phyloP scores from a whole-genome alignment of 2,113 vertebrate species.

The Phylloscopus whistleri region DNA sequence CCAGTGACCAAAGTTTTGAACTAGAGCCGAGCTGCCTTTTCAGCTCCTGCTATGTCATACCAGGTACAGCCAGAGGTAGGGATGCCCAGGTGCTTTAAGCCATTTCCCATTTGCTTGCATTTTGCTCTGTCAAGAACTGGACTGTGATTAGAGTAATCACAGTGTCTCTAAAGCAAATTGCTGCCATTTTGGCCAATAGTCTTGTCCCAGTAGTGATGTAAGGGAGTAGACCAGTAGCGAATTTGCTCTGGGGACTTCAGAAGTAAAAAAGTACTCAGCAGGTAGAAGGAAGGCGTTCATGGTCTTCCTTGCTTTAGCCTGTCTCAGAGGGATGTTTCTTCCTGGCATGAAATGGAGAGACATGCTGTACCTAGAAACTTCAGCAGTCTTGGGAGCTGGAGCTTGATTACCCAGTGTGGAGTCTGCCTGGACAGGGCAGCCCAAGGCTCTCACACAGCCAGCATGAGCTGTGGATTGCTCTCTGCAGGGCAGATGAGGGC shows the following conservation, averaged over 20 bases:
- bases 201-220: not conserved
- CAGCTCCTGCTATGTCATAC: rapidly evolving
- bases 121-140: not conserved
- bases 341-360: not conserved
- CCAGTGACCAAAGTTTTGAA: not conserved
- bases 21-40: not conserved
- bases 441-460: rapidly evolving
- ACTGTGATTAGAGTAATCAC: not conserved
- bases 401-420: rapidly evolving
- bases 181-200: not conserved
- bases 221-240: not conserved
- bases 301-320: not conserved
- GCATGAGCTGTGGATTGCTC: not conserved
- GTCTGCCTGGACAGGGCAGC: not conserved
- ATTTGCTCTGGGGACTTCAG: not conserved
- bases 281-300: not conserved
- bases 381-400: not conserved
- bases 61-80: not conserved
- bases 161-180: not conserved
- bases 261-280: not conserved
- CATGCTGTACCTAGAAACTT: not conserved
- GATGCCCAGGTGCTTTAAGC: not conserved
- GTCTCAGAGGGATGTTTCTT: not conserved
- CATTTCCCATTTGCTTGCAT: not conserved
- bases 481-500: not conserved